phyloP scores from a whole-genome alignment of 2,113 vertebrate genomes.

The Pollachius pollachius region DNA sequence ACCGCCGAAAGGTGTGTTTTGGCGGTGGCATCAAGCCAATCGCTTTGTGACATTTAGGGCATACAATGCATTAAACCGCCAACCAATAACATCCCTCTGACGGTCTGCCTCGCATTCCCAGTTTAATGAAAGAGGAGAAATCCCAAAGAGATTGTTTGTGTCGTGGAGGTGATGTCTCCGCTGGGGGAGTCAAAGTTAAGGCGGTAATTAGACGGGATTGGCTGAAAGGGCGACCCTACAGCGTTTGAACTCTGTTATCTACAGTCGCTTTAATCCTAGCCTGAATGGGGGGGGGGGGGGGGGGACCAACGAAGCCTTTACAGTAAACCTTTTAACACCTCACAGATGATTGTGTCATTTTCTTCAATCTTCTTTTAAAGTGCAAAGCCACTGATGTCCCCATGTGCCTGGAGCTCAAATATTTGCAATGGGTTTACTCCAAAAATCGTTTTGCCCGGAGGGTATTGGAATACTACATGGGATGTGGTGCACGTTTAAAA shows the following conservation, averaged over 20 bases:
- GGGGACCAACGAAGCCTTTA: neutral
- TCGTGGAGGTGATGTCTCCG: conserved; percentile 26
- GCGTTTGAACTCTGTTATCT: conserved; percentile 51
- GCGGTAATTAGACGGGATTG: conserved; percentile 61
- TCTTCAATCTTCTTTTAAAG: no score
- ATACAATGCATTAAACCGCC: conserved; percentile 23
- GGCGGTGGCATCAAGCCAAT: conserved; percentile 26
- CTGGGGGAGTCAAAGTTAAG: conserved; percentile 51
- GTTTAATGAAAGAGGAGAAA: conserved; percentile 53
- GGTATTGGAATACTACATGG: no score
- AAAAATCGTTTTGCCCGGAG: no score
- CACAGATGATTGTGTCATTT: no score
- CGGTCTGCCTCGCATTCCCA: conserved; percentile 30
- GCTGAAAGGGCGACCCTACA: conserved; percentile 27
- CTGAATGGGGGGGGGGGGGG: conserved; percentile 9
- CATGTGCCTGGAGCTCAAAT: no score
- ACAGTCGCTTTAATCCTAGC: conserved; percentile 40
- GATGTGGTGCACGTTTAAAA: no score
- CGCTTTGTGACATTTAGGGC: conserved; percentile 60
- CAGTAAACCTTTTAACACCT: no score
- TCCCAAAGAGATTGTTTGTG: conserved; percentile 16
- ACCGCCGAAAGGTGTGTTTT: conserved; percentile 32
- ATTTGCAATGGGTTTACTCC: no score
- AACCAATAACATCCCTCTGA: conserved; percentile 42
- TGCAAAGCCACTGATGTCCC: no score